These are phyloP conservation scores for Drosophila repleta DNA, from an alignment of 1,140 invertebrate species.

Conservation along the genomic window DNA sequence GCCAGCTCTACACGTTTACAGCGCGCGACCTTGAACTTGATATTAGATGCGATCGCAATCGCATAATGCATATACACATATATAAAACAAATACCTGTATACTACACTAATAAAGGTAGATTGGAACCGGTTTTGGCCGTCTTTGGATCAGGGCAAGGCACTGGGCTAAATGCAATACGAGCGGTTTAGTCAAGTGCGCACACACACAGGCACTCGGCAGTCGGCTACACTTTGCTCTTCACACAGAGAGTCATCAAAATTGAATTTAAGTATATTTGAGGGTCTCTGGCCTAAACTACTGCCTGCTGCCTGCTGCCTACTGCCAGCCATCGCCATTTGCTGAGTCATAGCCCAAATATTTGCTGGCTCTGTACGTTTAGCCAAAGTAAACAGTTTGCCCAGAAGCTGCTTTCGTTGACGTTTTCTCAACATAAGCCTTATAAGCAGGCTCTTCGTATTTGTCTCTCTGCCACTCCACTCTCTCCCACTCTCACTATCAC, in stretches of 20 bases:
- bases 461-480: background rate
- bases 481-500: slow-evolving; percentile 11
- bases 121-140: slow-evolving; percentile 63
- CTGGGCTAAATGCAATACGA: slow-evolving; percentile 45
- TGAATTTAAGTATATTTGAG: slow-evolving; percentile 69
- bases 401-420: slow-evolving; percentile 30
- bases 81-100: slow-evolving; percentile 34
- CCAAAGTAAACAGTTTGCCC: slow-evolving; percentile 66
- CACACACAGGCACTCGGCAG: slow-evolving; percentile 2
- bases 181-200: slow-evolving; percentile 20
- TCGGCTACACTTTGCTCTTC: background rate
- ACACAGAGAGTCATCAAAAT: slow-evolving; percentile 58
- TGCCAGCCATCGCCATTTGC: slow-evolving; percentile 17
- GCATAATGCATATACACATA: slow-evolving; percentile 21
- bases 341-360: slow-evolving; percentile 74
- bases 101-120: slow-evolving; percentile 14
- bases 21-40: slow-evolving; percentile 72
- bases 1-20: slow-evolving; percentile 65
- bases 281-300: slow-evolving; percentile 24
- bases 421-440: slow-evolving; percentile 2
- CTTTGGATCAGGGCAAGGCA: slow-evolving; percentile 49
- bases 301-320: background rate
- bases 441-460: background rate
- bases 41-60: slow-evolving; percentile 67
- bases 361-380: slow-evolving; percentile 70